Conservation (phyloP, 2,888 invertebrate species). For the Argyresthia albistria region DNA sequence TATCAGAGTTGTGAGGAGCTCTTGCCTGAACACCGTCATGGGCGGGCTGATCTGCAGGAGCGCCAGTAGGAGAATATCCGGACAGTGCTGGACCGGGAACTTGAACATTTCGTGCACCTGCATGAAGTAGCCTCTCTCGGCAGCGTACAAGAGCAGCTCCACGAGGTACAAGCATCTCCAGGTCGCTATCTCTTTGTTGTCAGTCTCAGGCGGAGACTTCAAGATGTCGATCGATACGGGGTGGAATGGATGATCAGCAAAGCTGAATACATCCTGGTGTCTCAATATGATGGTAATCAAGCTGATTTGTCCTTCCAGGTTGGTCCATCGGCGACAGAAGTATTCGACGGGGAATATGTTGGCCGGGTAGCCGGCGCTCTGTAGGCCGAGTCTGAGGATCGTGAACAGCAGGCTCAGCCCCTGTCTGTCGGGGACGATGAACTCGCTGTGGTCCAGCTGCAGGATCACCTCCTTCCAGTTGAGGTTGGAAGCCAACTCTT, state of each 20-base stretch:
- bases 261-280: conserved; percentile 93
- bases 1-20: conserved; percentile 88
- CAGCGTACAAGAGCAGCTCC: conserved; percentile 88
- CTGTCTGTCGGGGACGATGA: conserved; percentile 88
- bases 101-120: conserved; percentile 92
- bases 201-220: conserved; percentile 95
- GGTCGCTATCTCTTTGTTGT: conserved; percentile 92
- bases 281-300: conserved; percentile 89
- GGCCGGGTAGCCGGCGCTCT: conserved; percentile 79
- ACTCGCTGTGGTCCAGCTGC: conserved; percentile 93
- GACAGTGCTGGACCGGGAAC: conserved; percentile 92
- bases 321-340: conserved; percentile 93
- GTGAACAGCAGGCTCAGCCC: conserved; percentile 88
- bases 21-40: conserved; percentile 84
- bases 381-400: conserved; percentile 85
- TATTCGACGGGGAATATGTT: conserved; percentile 90
- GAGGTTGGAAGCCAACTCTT: conserved; percentile 88
- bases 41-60: conserved; percentile 90
- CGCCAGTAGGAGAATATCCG: conserved; percentile 92
- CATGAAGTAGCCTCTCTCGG: conserved; percentile 88
- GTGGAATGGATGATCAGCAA: conserved; percentile 92
- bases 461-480: conserved; percentile 95
- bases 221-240: conserved; percentile 89
- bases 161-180: conserved; percentile 96
- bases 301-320: conserved; percentile 93